A percentile compares a stretch with the other conserved stretches of the same genome.
phyloP scores from a whole-genome alignment of 35 echinoderm and acorn worm species.

The Holothuria glaberrima region DNA sequence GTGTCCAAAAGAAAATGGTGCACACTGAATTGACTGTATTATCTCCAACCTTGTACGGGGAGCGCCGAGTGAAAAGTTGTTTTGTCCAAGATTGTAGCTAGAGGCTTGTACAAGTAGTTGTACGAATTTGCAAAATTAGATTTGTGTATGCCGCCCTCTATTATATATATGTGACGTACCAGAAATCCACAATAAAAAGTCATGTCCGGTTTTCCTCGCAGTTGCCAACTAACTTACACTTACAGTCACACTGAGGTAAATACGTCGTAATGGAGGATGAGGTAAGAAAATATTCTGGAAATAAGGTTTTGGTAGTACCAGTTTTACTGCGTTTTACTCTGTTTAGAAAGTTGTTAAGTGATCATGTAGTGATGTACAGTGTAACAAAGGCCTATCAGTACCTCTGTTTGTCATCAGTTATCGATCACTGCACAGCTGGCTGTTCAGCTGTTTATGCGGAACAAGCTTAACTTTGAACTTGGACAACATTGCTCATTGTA shows the following conservation, averaged over 20 bases:
- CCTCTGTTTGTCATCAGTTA: slow-evolving; percentile 14
- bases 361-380: too few species aligned
- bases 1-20: too few species aligned
- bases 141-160: too few species aligned
- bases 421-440: not conserved
- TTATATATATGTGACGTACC: not conserved
- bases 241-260: not conserved
- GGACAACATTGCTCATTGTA: too few species aligned
- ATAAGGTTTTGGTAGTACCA: not conserved
- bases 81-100: too few species aligned
- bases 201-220: slow-evolving; percentile 1
- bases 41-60: too few species aligned
- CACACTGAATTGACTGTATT: too few species aligned
- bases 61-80: too few species aligned
- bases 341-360: not conserved
- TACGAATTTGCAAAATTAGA: too few species aligned
- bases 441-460: too few species aligned
- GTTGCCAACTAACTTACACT: not conserved
- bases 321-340: not conserved
- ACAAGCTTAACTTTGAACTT: too few species aligned
- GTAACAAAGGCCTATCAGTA: not conserved
- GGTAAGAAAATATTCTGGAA: not conserved
- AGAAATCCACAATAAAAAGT: slow-evolving; percentile 27
- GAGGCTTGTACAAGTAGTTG: too few species aligned
- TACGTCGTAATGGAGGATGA: slow-evolving; percentile 10